Base-by-base conservation (phyloP, 2,888 invertebrate genomes). In the Heterodera filipjevi region DNA sequence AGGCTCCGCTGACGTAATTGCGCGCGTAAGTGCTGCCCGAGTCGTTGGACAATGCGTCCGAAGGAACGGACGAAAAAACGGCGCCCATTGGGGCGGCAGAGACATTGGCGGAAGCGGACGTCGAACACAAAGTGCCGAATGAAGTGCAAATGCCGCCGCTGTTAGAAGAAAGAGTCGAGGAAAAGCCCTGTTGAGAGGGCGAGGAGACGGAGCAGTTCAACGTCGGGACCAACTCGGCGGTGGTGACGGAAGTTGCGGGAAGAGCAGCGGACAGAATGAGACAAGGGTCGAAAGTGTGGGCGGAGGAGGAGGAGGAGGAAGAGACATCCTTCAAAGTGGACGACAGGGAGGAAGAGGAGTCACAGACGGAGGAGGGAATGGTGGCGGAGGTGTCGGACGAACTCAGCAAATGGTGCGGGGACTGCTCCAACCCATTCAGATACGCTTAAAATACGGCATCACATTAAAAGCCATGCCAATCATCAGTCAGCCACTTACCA, bases 1-100 rank as follows among this genome's bases (percentile, higher is more conserved):
- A 66, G n/a, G 77, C 68, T 8, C 68, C 76, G 68, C 59, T 59
- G 10, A 59, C 59, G 59, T 59, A 59, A 27, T 27, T 59, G 59
- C 59, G 59, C 27, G 59, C 59, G 59, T 59, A 59, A 59, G 59
- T 59, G 27, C 0, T 59, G n/a, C 59, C 59, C 59, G 59, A 10
- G n/a, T n/a, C 59, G 59, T n/a, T n/a, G 33, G 68, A 35, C 68
- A 32, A 10, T 32, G 35, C 33, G 33, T 35, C 35, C 33, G 68
- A 68, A 10, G 33, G 16, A 19, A 35, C 35, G 30, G 33, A 32
- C 32, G 68, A 27, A 14, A 32, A 32, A 30, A 22, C 35, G 2
- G 33, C 27, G 68, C 35, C 68, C 68, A 68, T 35, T 27, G 27
- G 19, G 22, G 68, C 32, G 27, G 35, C 35, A 8, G 30, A 27